These are phyloP conservation scores for Urocitellus parryii DNA, from an alignment of 2,113 vertebrate genomes.

Conservation along the genomic window DNA sequence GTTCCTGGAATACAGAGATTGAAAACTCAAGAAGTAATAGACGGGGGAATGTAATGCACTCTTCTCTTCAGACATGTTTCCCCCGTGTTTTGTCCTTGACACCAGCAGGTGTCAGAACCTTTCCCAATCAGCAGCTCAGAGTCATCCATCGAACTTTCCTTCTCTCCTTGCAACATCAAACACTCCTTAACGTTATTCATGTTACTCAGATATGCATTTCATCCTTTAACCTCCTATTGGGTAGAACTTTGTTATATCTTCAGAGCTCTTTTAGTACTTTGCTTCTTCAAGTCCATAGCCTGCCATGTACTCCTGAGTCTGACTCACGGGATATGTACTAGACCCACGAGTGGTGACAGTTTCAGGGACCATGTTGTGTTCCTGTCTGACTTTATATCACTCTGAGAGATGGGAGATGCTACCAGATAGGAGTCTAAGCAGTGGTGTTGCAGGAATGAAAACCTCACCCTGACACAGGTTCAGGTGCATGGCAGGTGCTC, in stretches of 20 bases:
- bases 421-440: background rate
- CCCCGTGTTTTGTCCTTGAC: background rate
- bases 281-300: background rate
- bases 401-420: background rate
- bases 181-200: background rate
- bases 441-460: no score
- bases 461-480: no score
- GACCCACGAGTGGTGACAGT: no score
- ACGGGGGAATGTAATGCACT: conserved; percentile 82
- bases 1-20: conserved; percentile 89
- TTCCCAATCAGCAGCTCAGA: background rate
- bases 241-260: background rate
- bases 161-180: background rate
- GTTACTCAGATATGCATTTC: background rate
- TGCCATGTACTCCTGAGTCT: background rate
- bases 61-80: background rate
- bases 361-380: background rate
- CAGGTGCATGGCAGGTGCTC: no score
- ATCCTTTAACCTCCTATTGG: background rate
- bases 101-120: background rate
- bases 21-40: conserved; percentile 85
- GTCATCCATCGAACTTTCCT: background rate
- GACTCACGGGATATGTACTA: no score
- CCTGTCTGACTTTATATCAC: background rate
- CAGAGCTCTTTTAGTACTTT: background rate